Percentiles rank a stretch among this genome's conserved stretches.
Evolutionary conservation across 2,888 invertebrate species (phyloP).

Genomic region (Dynastes maya): DNA sequence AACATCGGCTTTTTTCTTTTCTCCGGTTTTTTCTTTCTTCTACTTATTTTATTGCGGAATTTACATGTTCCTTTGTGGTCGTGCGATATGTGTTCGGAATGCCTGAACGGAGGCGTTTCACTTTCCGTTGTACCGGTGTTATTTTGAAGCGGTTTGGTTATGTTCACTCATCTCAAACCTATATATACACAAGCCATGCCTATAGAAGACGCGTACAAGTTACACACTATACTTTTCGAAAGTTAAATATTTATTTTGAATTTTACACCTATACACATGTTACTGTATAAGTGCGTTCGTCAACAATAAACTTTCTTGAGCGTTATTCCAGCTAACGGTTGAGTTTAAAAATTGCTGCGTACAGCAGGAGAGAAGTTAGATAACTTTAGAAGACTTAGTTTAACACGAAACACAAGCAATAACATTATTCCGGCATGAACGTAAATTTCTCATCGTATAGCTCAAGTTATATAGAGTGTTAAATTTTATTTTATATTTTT

Average conservation of each 20-base stretch:
- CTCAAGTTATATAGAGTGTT: no score
- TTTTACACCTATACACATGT: conserved; percentile 31
- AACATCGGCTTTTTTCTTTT: conserved; percentile 11
- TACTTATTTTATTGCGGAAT: conserved; percentile 49
- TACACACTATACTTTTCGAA: conserved; percentile 30
- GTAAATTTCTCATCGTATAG: no score
- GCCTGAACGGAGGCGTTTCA: conserved; percentile 9
- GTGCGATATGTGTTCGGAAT: conserved; percentile 37
- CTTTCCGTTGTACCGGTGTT: conserved; percentile 16
- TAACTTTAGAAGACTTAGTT: no score
- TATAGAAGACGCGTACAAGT: not conserved
- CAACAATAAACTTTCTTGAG: no score
- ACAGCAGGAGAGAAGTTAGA: no score
- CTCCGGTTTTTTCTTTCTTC: conserved; percentile 10
- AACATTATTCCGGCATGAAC: no score
- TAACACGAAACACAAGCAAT: no score
- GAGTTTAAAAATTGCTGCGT: no score
- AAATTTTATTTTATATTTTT: no score
- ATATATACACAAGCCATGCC: not conserved
- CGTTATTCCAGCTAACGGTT: no score
- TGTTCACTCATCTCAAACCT: conserved; percentile 35
- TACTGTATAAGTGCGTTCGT: conserved; percentile 1
- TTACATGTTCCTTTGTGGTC: conserved; percentile 50
- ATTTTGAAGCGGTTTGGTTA: conserved; percentile 34
- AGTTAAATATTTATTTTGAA: conserved; percentile 43